Base-by-base conservation (phyloP, 2,888 invertebrate species). In the Acheta domesticus region DNA sequence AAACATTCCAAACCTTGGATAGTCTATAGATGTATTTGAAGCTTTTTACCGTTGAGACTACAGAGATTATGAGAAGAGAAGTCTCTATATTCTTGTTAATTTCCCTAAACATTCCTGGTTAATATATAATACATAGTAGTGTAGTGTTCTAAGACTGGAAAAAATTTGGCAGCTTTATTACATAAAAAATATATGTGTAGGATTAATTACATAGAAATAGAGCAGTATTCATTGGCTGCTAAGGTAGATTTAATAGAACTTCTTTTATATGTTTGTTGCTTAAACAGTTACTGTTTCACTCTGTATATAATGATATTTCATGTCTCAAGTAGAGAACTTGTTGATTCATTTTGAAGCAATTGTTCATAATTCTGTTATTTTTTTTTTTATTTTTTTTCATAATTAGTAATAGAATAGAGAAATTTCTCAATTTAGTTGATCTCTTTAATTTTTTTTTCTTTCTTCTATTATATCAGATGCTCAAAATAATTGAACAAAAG, bases 81-180 rank as follows among this genome's bases (percentile, higher is more conserved):
- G 36, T 36, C 36, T 36, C 36, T 36, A 62, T 62, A 62, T 62
- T 62, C 14, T 62, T 62, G 62, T 62, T 62, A 8, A 36, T 36
- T 36, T 36, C 8, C 36, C 36, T 36, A 76, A 48, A 78, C 78
- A 78, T 78, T 78, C 78, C 78, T 49, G 73, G 14, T 14, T 74
- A n/a, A 74, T 75, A 74, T 49, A 75, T 20, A 11, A 77, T 76
- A 36, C 36, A 62, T 14, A 19, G 62, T 62, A 62, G 62, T 62
- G 62, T 62, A 62, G n/a, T n/a, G n/a, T 62, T 62, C 16, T 62
- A 62, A 62, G 62, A 62, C 62, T 62, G 62, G 14, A 62, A 36
- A 36, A 62, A 77, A 20, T 48, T 77, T 77, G 77, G 49, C 77
- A 77, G 48, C 49, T 49, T 19, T 49, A n/a, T 77, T 14, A 62